Conservation (phyloP, 1,140 invertebrate species). For the Macrobrachium rosenbergii region DNA sequence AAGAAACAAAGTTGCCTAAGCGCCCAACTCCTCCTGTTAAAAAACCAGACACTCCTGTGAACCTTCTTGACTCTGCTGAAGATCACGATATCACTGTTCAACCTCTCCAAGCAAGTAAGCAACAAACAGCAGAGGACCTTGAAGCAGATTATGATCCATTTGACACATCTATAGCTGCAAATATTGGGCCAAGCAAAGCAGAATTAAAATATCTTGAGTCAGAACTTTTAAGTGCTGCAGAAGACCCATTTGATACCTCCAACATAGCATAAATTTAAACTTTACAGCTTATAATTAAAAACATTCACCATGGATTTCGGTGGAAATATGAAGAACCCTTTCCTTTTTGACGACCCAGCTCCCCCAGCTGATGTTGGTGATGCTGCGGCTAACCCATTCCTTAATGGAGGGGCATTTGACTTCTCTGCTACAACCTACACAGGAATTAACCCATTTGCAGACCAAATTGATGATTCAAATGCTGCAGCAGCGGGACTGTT, state of each 20-base stretch:
- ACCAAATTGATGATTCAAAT: slow-evolving; percentile 67
- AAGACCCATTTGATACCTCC: slow-evolving; percentile 64
- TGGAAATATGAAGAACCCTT: slow-evolving; percentile 76
- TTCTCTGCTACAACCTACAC: slow-evolving; percentile 55
- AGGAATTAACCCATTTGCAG: slow-evolving; percentile 68
- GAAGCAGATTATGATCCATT: slow-evolving; percentile 69
- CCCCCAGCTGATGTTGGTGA: slow-evolving; percentile 67
- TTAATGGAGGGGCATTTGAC: slow-evolving; percentile 66
- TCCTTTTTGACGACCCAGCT: slow-evolving; percentile 76
- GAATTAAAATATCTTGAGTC: slow-evolving; percentile 66
- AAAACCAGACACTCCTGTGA: slow-evolving; percentile 50
- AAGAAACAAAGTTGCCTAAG: slow-evolving; percentile 52
- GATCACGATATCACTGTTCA: slow-evolving; percentile 42
- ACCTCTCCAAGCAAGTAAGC: slow-evolving; percentile 45
- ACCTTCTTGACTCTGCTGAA: slow-evolving; percentile 53
- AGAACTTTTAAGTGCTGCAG: slow-evolving; percentile 62
- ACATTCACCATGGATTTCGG: slow-evolving; percentile 63
- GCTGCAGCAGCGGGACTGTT: slow-evolving; percentile 58
- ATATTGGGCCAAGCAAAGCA: slow-evolving; percentile 66
- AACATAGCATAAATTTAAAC: slow-evolving; percentile 30
- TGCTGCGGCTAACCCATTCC: slow-evolving; percentile 74
- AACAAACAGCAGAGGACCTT: slow-evolving; percentile 25
- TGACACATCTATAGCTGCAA: slow-evolving; percentile 68
- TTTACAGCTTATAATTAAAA: background rate
- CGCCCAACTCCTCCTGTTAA: slow-evolving; percentile 19